Percentiles rank a stretch among this genome's conserved stretches.
phyloP scores from a whole-genome alignment of 1,140 invertebrate species.

The Pogonomyrmex californicus region DNA sequence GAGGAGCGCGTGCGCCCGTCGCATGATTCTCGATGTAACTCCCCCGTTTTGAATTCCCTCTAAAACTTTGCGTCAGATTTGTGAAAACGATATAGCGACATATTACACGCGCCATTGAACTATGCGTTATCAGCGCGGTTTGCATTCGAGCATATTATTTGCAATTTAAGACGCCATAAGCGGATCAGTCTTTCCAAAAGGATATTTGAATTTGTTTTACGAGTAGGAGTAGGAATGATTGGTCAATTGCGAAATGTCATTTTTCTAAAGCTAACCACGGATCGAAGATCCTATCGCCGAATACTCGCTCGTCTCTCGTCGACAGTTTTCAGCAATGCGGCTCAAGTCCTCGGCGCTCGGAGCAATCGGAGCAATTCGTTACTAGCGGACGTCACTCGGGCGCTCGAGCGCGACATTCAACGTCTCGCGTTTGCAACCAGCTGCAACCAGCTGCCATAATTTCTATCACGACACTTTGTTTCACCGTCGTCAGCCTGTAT shows the following conservation, averaged over 20 bases:
- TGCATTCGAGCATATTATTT: conserved; percentile 47
- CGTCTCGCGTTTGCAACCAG: conserved; percentile 25
- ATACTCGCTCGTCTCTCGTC: background rate
- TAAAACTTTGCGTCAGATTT: conserved; percentile 69
- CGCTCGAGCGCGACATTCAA: background rate
- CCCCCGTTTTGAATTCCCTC: conserved; percentile 65
- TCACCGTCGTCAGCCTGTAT: conserved; percentile 28
- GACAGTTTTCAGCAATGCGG: background rate
- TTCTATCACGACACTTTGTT: conserved; percentile 62
- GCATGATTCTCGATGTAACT: conserved; percentile 69
- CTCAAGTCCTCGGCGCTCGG: background rate
- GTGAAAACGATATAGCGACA: conserved; percentile 62
- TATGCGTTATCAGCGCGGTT: conserved; percentile 56
- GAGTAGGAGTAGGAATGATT: too few species aligned
- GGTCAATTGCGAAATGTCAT: background rate
- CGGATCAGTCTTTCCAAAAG: background rate
- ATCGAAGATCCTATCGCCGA: background rate
- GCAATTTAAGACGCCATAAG: conserved; percentile 43
- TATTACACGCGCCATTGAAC: conserved; percentile 71
- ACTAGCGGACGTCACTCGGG: conserved; percentile 34
- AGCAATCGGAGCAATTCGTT: conserved; percentile 15
- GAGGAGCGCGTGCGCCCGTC: conserved; percentile 41
- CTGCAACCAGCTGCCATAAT: conserved; percentile 41
- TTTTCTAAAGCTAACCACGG: background rate
- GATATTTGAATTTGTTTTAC: conserved; percentile 5